Conservation (phyloP, 2,888 invertebrate species). For the Cantharis rufa region DNA sequence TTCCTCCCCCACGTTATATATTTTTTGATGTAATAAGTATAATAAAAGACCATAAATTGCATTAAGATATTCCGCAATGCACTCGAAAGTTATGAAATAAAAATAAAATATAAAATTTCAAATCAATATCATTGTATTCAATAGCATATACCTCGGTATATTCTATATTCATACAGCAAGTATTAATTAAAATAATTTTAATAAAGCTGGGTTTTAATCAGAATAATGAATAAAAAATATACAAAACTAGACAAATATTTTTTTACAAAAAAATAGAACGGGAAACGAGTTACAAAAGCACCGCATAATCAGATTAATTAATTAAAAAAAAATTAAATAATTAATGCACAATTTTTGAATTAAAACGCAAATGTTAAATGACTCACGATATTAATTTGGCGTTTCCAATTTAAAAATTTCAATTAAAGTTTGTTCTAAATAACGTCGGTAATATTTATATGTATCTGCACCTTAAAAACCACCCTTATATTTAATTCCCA, state of each 20-base stretch:
- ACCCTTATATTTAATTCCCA: constrained; percentile 40
- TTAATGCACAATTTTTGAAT: not conserved
- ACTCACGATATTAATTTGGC: not conserved
- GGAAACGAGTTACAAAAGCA: not conserved
- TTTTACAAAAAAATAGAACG: not conserved
- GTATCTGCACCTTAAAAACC: constrained; percentile 37
- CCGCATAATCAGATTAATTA: not conserved
- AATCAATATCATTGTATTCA: not conserved
- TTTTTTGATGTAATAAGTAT: too few species aligned
- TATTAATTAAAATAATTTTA: not conserved
- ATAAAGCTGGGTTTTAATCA: not conserved
- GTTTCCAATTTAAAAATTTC: not conserved
- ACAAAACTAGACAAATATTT: not conserved
- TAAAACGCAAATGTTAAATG: not conserved
- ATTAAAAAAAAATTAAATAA: not conserved
- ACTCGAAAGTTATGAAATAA: not conserved
- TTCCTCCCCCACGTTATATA: too few species aligned
- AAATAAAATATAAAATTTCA: not conserved
- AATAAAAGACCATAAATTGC: too few species aligned
- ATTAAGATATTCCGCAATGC: too few species aligned
- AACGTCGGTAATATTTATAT: not conserved
- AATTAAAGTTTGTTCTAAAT: not conserved
- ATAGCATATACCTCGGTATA: not conserved
- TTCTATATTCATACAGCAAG: not conserved
- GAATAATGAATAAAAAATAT: not conserved